Base-by-base conservation (phyloP, 1,140 invertebrate species). In the Apolygus lucorum region DNA sequence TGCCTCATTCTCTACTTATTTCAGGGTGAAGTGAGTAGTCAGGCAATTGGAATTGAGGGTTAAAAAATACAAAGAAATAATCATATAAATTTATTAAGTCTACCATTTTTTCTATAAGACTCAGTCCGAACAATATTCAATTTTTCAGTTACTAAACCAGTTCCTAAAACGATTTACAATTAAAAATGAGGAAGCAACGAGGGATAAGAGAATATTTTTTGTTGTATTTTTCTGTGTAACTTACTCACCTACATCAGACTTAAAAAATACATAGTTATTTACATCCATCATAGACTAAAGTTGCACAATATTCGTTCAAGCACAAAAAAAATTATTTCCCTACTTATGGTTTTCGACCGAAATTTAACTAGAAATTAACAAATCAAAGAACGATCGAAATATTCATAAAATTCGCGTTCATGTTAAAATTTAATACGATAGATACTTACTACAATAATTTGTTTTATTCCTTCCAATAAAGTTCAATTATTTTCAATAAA, bases 251-350 rank as follows among this genome's bases (percentile, higher is more conserved):
- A 59, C 54, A 59, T 59, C 54, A 59, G 54, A 59, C 54, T 59
- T 59, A 59, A 59, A 59, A 49, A 59, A 59, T 59, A 59, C 54
- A 11, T 14, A 59, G 11, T 59, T 59, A 59, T 42, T 42, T 42
- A 42, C 34, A 42, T 42, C 54, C 8, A 24, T 59, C 22, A 59
- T 22, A 59, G 54, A 59, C 54, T 59, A 59, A 14, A 59, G 8
- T 59, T 59, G 54, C 54, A 59, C 54, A 59, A 59, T 59, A 59
- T 59, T 59, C 54, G 54, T 59, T 42, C 54, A 59, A 59, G 54
- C 54, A 22, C 8, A 8, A 59, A 59, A 59, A 17, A 17, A 24
- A 17, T 13, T 22, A 17, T 4, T 14, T 11, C 54, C 8, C 22
- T 14, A 17, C 11, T 13, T 11, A 4, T 22, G 22, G 22, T 21